Conservation (phyloP, 2,888 invertebrate genomes). For the Eupelmus urozonus region DNA sequence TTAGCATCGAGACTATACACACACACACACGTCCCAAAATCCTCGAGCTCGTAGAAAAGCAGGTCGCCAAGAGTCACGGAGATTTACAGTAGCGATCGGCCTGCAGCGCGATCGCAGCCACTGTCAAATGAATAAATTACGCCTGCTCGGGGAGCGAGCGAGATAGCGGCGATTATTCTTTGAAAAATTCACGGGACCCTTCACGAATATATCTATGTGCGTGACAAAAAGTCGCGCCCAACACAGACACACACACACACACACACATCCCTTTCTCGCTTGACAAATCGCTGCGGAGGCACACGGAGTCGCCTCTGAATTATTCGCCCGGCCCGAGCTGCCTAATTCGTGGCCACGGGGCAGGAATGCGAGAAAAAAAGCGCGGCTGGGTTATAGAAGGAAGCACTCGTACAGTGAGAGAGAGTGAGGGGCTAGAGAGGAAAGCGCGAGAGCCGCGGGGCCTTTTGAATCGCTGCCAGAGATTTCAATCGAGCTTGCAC, state of each 20-base stretch:
- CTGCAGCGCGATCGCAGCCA: too few species aligned
- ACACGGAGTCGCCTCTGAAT: slow-evolving; percentile 12
- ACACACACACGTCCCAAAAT: neutral
- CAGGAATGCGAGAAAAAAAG: slow-evolving; percentile 8
- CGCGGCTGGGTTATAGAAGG: neutral
- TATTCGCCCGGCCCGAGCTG: slow-evolving; percentile 37
- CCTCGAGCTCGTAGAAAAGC: neutral
- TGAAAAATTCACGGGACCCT: slow-evolving; percentile 50
- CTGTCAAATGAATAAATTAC: slow-evolving; percentile 44
- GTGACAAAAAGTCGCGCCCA: too few species aligned
- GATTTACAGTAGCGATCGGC: slow-evolving; percentile 24
- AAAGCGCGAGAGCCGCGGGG: slow-evolving; percentile 52
- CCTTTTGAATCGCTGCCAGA: slow-evolving; percentile 71
- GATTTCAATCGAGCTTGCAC: slow-evolving; percentile 71
- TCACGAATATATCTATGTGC: too few species aligned
- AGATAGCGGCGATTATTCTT: slow-evolving; percentile 47
- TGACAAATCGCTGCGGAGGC: slow-evolving; percentile 47
- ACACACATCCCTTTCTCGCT: neutral
- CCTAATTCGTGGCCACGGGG: slow-evolving; percentile 44
- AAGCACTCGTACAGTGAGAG: neutral
- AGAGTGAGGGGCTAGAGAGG: slow-evolving; percentile 3
- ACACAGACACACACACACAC: neutral
- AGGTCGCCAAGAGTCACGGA: slow-evolving; percentile 1
- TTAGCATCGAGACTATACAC: neutral
- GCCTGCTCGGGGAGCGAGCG: neutral